Evolutionary conservation across 2,888 invertebrate species (phyloP), one percentile per base, ranked within the genome.

Genomic region (Meganola albula): DNA sequence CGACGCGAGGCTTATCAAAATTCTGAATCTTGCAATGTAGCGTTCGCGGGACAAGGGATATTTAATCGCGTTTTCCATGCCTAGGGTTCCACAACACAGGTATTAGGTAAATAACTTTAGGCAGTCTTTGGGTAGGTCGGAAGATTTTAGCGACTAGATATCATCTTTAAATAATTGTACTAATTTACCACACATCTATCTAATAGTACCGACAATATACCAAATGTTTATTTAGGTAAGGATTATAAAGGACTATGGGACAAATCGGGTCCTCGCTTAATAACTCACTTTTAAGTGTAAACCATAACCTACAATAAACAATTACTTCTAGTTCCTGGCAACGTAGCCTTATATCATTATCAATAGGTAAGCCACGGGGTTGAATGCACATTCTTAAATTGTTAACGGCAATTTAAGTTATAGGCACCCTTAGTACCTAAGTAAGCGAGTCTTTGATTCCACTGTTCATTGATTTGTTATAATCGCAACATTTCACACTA

Each of bases 91-190:
- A 76, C 71, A 75, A 74, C 68, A 74, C 61, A 73, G 73, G 73
- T 72, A 72, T 68, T 55, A 74, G 74, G 68, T 77, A 68, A 67
- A 74, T 75, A 78, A 77, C 69, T 58, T 75, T 74, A 83, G 85
- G 85, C 86, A 87, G 86, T 87, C 86, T 86, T 87, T 85, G 83
- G 85, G 77, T 82, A 85, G 85, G 85, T 86, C 84, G 86, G 85
- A 82, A 86, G 84, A 82, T 79, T 75, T 71, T 62, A 84, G 82
- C 84, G 68, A 73, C 83, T 85, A 83, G 50, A 64, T 63, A 71
- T 48, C n/a, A 52, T 51, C 48, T 47, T 39, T 65, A 55, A 56
- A 63, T 63, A 66, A 65, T 67, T 69, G 63, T 63, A 60, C 74
- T 70, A 68, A 63, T 47, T 53, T 54, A 56, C 54, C 56, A 63